Conservation (phyloP, 2,888 invertebrate genomes). For the Ophion ventricosus region DNA sequence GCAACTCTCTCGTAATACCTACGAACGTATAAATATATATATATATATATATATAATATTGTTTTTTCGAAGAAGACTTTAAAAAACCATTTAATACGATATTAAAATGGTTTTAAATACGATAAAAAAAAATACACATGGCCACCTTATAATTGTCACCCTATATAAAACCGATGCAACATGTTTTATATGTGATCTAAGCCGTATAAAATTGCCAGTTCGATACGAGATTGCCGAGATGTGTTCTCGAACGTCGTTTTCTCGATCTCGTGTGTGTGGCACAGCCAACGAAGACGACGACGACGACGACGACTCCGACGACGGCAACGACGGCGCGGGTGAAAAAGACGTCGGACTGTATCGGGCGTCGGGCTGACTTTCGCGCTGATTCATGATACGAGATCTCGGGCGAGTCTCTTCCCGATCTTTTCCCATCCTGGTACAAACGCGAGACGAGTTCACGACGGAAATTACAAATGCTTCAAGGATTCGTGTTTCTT, state of each 20-base stretch:
- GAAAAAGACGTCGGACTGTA: slow-evolving; percentile 62
- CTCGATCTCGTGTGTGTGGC: slow-evolving; percentile 24
- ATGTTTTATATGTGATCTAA: too few relatives aligned
- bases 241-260: slow-evolving; percentile 36
- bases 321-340: slow-evolving; percentile 44
- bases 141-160: too few relatives aligned
- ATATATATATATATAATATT: too few relatives aligned
- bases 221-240: background rate
- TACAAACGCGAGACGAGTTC: slow-evolving; percentile 20
- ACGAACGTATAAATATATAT: too few relatives aligned
- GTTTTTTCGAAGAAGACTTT: too few relatives aligned
- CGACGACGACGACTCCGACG: slow-evolving; percentile 3
- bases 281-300: slow-evolving; percentile 19
- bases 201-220: too few relatives aligned
- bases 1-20: too few relatives aligned
- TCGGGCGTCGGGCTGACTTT: slow-evolving; percentile 57
- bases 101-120: too few relatives aligned
- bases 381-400: slow-evolving; percentile 56
- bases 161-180: too few relatives aligned
- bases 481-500: slow-evolving; percentile 25
- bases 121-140: too few relatives aligned
- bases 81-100: too few relatives aligned
- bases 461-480: slow-evolving; percentile 41
- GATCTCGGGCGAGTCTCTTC: slow-evolving; percentile 18
- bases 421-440: slow-evolving; percentile 8